phyloP scores from a whole-genome alignment of 2,888 invertebrate species.

The Cosmopolites sordidus region DNA sequence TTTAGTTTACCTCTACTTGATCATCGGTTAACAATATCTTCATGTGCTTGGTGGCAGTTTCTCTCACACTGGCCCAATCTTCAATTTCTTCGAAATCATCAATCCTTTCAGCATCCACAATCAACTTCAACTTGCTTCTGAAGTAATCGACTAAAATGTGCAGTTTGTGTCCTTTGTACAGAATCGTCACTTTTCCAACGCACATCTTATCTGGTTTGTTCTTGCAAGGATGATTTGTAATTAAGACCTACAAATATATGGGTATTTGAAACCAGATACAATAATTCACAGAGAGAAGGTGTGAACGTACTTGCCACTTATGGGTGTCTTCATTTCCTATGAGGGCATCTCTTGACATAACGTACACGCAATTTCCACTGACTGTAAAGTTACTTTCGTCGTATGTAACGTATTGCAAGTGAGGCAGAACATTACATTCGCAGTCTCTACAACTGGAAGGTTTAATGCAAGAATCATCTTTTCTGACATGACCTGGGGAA shows the following conservation, averaged over 20 bases:
- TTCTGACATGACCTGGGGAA: conserved; percentile 50
- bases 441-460: conserved; percentile 74
- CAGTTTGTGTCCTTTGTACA: conserved; percentile 61
- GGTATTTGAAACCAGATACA: too few species aligned
- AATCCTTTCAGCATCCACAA: conserved; percentile 49
- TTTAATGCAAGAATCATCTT: conserved; percentile 64
- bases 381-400: conserved; percentile 76
- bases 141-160: conserved; percentile 37
- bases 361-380: conserved; percentile 80
- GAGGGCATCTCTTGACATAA: conserved; percentile 63
- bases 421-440: conserved; percentile 66
- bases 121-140: conserved; percentile 43
- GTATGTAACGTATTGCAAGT: conserved; percentile 77
- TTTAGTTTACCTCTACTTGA: conserved; percentile 76
- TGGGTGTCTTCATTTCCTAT: conserved; percentile 50
- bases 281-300: too few species aligned
- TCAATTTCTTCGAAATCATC: conserved; percentile 46
- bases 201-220: conserved; percentile 57
- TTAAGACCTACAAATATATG: conserved; percentile 54
- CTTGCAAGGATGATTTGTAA: conserved; percentile 67
- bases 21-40: conserved; percentile 61
- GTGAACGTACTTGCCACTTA: conserved; percentile 53
- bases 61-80: conserved; percentile 60
- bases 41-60: conserved; percentile 59
- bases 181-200: conserved; percentile 62